Conservation (phyloP, 2,888 invertebrate species). For the Hyles lineata region DNA sequence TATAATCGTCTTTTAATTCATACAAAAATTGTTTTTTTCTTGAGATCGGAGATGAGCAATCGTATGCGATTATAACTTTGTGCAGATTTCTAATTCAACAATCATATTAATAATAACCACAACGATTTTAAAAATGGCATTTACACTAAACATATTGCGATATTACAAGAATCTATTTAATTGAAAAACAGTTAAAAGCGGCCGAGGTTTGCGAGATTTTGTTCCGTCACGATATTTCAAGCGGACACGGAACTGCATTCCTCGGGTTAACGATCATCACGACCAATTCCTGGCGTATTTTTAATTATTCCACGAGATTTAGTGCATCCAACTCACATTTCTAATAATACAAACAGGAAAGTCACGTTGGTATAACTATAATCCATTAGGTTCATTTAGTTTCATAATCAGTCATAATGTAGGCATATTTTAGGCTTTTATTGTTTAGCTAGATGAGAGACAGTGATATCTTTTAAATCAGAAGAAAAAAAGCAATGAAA, state of each 20-base stretch:
- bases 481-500: too few species aligned
- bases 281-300: not conserved
- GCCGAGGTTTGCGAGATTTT: not conserved
- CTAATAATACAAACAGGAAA: not conserved
- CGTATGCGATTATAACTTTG: too few species aligned
- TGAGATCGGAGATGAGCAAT: too few species aligned
- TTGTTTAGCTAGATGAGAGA: not conserved
- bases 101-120: too few species aligned
- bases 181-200: not conserved
- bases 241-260: conserved; percentile 9
- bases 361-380: not conserved
- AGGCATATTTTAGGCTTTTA: not conserved
- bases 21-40: too few species aligned
- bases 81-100: too few species aligned
- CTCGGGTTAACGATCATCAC: conserved; percentile 10
- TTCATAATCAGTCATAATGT: not conserved
- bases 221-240: conserved; percentile 3
- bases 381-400: not conserved
- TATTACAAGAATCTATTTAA: not conserved
- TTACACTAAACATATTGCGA: not conserved
- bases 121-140: not conserved
- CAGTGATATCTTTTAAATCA: too few species aligned
- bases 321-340: not conserved
- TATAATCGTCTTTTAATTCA: too few species aligned
- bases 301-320: conserved; percentile 5